Evolutionary conservation across 2,888 invertebrate genomes (phyloP), one percentile per base, ranked within the genome.

Genomic region (Stenurella melanura): DNA sequence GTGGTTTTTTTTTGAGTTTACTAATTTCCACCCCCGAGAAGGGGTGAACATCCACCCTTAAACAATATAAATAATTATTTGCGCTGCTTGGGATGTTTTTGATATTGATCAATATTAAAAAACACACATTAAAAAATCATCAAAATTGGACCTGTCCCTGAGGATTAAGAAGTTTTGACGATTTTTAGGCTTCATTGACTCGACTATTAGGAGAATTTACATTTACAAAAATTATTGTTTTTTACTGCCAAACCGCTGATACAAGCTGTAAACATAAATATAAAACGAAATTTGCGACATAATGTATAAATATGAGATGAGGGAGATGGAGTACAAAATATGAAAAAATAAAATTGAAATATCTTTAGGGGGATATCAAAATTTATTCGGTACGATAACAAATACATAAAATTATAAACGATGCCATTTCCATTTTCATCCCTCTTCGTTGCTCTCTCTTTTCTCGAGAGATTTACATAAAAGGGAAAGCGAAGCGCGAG

Each of bases 331-430:
- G 30, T 17, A 30, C n/a, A 30, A 70, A 60, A 70, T 70, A 70
- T 18, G 70, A 70, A 60, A 67, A 72, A 61, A 72, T 72, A 58
- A 72, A 72, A 72, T 30, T 54, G 72, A 63, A 63, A 72, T 72
- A 63, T 72, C 26, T 70, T 42, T 50, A 4, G 50, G 17, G 30
- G 50, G 30, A 26, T 26, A 18, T n/a, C 58, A 34, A 66, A 73
- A 66, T 66, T 66, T 19, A 67, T 67, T 66, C 73, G 9, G 34
- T 57, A 73, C 66, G 73, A 66, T 75, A 70, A 69, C 68, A 61
- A 61, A 69, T 17, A 61, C 60, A 17, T 74, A 69, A 69, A 74
- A 66, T 73, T 73, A 66, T 66, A 66, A 64, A 73, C 58, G 57
- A 66, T 67, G 58, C 34, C 30, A 57, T 66, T 56, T 66, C 50